Conservation (phyloP, 2,888 invertebrate genomes). For the Callyntrura sp. region DNA sequence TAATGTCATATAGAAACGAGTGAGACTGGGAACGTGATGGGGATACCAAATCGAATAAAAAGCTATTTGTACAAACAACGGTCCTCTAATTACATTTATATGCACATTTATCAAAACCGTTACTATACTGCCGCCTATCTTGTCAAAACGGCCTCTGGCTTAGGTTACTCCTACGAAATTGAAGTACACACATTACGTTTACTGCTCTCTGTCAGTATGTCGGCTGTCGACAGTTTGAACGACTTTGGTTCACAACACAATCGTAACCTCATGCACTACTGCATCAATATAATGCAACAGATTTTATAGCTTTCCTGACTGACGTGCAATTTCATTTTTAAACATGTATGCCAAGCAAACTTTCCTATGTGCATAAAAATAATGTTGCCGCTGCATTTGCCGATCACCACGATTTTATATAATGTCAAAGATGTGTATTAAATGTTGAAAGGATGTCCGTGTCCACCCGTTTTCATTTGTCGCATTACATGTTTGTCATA, state of each 20-base stretch:
- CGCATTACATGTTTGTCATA: not conserved
- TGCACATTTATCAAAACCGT: not conserved
- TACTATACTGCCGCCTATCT: not conserved
- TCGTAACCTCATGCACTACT: not conserved
- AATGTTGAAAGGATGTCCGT: not conserved
- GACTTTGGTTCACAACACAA: not conserved
- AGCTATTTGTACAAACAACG: conserved; percentile 29
- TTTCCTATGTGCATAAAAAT: conserved; percentile 2
- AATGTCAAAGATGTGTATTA: not conserved
- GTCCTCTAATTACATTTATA: conserved; percentile 32
- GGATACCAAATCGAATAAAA: not conserved
- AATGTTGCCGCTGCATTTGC: not conserved
- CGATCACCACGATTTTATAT: not conserved
- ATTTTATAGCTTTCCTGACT: not conserved
- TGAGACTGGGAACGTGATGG: conserved; percentile 5
- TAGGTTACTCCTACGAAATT: not conserved
- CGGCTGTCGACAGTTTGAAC: conserved; percentile 9
- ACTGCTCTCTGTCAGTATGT: not conserved
- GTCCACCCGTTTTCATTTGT: not conserved
- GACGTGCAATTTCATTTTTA: not conserved
- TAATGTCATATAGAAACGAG: not conserved
- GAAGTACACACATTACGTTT: not conserved
- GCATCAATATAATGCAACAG: not conserved
- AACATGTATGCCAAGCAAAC: not conserved
- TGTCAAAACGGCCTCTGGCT: conserved; percentile 16